A percentile compares a stretch with the other conserved stretches of the same genome.
Conservation (phyloP, 2,888 invertebrate genomes). For the Lymantria monacha region DNA sequence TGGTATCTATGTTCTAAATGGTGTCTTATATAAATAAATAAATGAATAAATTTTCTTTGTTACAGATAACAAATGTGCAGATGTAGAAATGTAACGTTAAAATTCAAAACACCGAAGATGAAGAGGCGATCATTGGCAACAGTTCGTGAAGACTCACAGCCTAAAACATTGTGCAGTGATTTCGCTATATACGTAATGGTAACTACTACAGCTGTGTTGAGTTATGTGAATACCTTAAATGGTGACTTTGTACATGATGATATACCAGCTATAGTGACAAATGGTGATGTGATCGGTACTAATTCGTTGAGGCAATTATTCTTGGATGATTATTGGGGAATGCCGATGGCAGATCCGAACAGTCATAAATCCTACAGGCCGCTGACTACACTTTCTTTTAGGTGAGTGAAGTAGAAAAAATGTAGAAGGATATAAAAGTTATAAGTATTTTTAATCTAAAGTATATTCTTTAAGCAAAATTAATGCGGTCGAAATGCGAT, state of each 20-base stretch:
- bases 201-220: conserved; percentile 85
- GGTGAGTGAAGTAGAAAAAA: conserved; percentile 83
- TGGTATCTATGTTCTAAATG: too few species aligned
- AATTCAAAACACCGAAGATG: conserved; percentile 62
- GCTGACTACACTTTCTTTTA: conserved; percentile 90
- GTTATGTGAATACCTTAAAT: conserved; percentile 88
- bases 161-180: conserved; percentile 57
- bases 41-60: conserved; percentile 47
- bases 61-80: conserved; percentile 73
- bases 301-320: conserved; percentile 85
- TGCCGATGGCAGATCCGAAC: conserved; percentile 88
- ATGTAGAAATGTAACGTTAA: conserved; percentile 68
- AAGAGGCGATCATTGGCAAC: conserved; percentile 70
- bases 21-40: too few species aligned
- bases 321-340: conserved; percentile 94
- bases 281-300: conserved; percentile 89
- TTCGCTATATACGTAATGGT: conserved; percentile 85
- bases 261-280: conserved; percentile 90
- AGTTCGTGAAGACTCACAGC: conserved; percentile 61
- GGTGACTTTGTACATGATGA: conserved; percentile 95
- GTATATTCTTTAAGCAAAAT: too few species aligned
- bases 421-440: too few species aligned
- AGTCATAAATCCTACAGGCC: conserved; percentile 95
- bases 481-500: too few species aligned
- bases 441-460: too few species aligned